phyloP scores from a whole-genome alignment of 1,140 invertebrate species.

The Anastrepha ludens region DNA sequence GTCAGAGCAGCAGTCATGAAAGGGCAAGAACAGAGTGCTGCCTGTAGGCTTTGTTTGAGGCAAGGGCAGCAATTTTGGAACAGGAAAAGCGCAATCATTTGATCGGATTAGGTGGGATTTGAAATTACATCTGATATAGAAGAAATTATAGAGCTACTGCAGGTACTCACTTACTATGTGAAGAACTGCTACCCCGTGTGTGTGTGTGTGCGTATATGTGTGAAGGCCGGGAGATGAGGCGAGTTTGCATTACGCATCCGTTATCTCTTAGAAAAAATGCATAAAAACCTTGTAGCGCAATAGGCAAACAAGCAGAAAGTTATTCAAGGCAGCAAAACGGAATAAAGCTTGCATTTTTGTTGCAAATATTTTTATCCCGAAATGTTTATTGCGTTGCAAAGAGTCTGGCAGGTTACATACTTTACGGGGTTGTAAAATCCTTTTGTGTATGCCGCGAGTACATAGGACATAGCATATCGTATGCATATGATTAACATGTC shows the following conservation, averaged over 20 bases:
- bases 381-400: not conserved
- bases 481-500: slow-evolving; percentile 26
- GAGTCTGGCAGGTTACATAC: slow-evolving; percentile 3
- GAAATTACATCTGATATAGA: slow-evolving; percentile 49
- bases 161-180: not conserved
- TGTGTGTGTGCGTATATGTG: not conserved
- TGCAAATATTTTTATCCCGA: not conserved
- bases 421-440: not conserved
- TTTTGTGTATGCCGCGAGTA: not conserved
- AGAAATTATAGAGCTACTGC: slow-evolving; percentile 25
- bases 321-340: too few relatives aligned
- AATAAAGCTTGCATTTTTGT: not conserved
- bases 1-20: not conserved
- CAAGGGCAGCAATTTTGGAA: slow-evolving; percentile 20
- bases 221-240: not conserved
- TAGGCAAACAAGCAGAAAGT: too few relatives aligned
- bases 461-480: not conserved
- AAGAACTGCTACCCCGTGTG: not conserved
- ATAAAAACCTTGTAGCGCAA: not conserved
- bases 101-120: slow-evolving; percentile 51
- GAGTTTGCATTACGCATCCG: not conserved
- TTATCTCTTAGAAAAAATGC: not conserved
- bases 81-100: slow-evolving; percentile 50
- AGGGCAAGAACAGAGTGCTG: not conserved
- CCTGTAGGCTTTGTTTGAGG: not conserved